These are phyloP conservation scores for Sciaenops ocellatus DNA, from an alignment of 2,797 vertebrate species.

Conservation along the genomic window DNA sequence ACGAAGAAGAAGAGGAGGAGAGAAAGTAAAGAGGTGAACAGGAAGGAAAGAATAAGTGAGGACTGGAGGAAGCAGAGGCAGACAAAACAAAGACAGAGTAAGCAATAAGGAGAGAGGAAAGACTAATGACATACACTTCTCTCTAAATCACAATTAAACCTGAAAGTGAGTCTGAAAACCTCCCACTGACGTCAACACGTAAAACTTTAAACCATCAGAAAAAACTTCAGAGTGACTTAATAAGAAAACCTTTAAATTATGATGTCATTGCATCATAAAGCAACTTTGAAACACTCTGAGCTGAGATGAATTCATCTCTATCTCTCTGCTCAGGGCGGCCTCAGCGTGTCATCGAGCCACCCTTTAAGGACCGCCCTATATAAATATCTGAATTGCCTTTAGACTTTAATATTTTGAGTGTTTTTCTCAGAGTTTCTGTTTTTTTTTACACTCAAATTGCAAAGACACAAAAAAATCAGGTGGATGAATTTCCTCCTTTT, in stretches of 20 bases:
- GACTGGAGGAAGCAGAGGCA: background rate
- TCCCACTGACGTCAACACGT: slow-evolving; percentile 24
- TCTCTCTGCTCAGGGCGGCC: no score
- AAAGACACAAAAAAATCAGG: no score
- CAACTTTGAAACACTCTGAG: background rate
- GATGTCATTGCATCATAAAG: background rate
- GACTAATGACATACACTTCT: background rate
- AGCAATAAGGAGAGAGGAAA: background rate
- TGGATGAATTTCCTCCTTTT: no score
- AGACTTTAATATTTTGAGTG: no score
- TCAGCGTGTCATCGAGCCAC: no score
- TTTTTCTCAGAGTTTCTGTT: no score
- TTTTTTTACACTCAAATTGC: no score
- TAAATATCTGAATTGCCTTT: no score
- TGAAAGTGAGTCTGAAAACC: slow-evolving; percentile 10
- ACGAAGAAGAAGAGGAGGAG: slow-evolving; percentile 2
- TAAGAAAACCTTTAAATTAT: slow-evolving; percentile 14
- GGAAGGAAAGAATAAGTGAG: background rate
- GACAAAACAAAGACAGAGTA: background rate
- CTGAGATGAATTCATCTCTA: no score
- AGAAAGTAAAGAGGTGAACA: background rate
- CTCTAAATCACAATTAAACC: background rate
- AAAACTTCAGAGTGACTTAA: slow-evolving; percentile 14
- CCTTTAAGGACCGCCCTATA: no score
- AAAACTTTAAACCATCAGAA: slow-evolving; percentile 10